phyloP scores from a whole-genome alignment of 2,797 vertebrate species.

The Rhinogobio ventralis region DNA sequence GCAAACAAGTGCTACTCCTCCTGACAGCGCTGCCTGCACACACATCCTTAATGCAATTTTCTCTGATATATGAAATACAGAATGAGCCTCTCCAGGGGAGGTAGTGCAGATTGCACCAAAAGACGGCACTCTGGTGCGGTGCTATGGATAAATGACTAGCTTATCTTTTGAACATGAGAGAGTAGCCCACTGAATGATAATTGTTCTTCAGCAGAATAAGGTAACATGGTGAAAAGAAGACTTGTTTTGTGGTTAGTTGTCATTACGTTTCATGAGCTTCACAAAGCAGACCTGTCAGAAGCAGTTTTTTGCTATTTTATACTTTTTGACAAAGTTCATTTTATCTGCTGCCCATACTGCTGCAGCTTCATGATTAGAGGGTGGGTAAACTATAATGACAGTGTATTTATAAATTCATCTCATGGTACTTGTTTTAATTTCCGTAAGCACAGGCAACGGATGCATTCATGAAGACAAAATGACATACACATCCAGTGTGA shows the following conservation, averaged over 20 bases:
- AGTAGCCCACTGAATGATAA: constrained; percentile 66
- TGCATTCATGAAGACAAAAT: constrained; percentile 10
- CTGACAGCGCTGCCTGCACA: constrained; percentile 72
- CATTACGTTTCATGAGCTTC: constrained; percentile 63
- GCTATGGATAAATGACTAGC: constrained; percentile 44
- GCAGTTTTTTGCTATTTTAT: constrained; percentile 61
- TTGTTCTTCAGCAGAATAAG: constrained; percentile 62
- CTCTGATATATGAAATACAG: constrained; percentile 79
- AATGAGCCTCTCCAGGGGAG: constrained; percentile 71
- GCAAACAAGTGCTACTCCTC: constrained; percentile 72
- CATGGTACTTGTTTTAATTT: constrained; percentile 38
- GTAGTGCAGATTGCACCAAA: constrained; percentile 68
- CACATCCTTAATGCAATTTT: constrained; percentile 77
- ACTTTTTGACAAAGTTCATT: constrained; percentile 31
- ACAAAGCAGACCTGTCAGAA: constrained; percentile 66
- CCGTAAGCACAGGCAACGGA: not conserved
- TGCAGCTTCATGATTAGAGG: constrained; percentile 14
- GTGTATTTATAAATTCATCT: constrained; percentile 28
- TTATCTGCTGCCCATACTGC: not conserved
- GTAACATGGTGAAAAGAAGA: constrained; percentile 61
- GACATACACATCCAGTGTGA: constrained; percentile 4
- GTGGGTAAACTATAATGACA: constrained; percentile 24
- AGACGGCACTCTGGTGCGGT: constrained; percentile 51
- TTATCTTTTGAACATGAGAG: constrained; percentile 57
- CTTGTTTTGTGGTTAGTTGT: constrained; percentile 70